Conservation (phyloP, 2,797 vertebrate genomes). For the Pseudochaenichthys georgianus region DNA sequence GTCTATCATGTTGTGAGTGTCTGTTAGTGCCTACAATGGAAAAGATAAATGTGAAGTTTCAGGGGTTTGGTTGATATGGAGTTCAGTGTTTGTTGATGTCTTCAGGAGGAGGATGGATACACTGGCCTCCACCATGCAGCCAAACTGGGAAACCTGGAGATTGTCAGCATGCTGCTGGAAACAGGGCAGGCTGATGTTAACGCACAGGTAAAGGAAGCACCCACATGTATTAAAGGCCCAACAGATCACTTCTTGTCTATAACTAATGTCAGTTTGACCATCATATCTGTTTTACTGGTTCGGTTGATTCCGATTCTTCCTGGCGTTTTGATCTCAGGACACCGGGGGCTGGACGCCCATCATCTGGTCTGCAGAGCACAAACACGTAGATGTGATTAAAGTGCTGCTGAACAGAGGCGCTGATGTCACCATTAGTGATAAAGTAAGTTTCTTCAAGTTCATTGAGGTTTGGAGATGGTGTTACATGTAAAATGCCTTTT, state of each 20-base stretch:
- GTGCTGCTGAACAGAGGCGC: slow-evolving; percentile 92
- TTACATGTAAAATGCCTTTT: background rate
- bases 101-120: slow-evolving; percentile 94
- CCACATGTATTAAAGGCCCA: background rate
- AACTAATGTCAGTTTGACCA: background rate
- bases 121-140: slow-evolving; percentile 95
- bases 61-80: background rate
- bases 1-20: slow-evolving; percentile 89
- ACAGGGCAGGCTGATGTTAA: slow-evolving; percentile 95
- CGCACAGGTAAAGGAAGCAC: slow-evolving; percentile 83
- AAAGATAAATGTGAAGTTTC: background rate
- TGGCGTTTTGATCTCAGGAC: slow-evolving; percentile 81
- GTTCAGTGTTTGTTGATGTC: slow-evolving; percentile 1
- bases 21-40: background rate
- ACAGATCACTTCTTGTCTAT: background rate
- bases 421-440: slow-evolving; percentile 91
- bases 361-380: slow-evolving; percentile 96
- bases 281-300: background rate
- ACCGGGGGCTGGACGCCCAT: slow-evolving; percentile 95
- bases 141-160: slow-evolving; percentile 91
- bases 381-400: slow-evolving; percentile 91
- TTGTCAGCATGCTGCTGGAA: slow-evolving; percentile 90
- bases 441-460: slow-evolving; percentile 76
- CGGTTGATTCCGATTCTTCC: background rate
- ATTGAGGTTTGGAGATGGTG: background rate